phyloP scores from a whole-genome alignment of 1,140 invertebrate species.

The Stegodyphus mimosarum region DNA sequence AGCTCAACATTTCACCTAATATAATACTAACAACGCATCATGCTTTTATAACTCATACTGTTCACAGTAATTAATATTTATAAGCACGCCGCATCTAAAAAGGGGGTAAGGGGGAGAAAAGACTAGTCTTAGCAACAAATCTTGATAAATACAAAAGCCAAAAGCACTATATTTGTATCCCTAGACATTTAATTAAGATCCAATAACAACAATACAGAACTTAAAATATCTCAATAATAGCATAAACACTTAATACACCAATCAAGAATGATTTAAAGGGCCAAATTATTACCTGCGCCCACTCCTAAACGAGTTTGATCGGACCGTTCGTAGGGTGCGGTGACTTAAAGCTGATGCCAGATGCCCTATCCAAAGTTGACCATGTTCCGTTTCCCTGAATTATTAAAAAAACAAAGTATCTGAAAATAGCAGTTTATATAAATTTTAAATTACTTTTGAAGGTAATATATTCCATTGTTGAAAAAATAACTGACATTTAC shows the following conservation, averaged over 20 bases:
- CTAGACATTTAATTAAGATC: no score
- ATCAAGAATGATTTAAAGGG: neutral
- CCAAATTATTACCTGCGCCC: neutral
- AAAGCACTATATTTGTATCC: no score
- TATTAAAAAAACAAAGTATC: no score
- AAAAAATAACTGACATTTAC: no score
- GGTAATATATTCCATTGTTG: no score
- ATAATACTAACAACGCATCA: neutral
- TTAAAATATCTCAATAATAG: neutral
- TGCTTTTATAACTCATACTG: neutral
- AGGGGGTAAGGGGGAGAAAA: neutral
- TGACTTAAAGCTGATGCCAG: neutral
- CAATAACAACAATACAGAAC: neutral
- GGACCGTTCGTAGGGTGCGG: neutral
- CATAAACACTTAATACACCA: neutral
- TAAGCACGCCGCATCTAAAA: neutral
- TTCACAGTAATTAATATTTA: neutral
- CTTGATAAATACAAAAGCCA: no score
- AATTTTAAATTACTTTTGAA: no score
- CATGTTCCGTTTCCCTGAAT: no score
- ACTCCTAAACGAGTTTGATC: neutral
- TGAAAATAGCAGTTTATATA: no score
- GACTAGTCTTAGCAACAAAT: neutral
- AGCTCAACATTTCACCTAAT: no score
- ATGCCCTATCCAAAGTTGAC: neutral